Conservation (phyloP, 2,113 vertebrate genomes). For the Formicarius rufipectus region DNA sequence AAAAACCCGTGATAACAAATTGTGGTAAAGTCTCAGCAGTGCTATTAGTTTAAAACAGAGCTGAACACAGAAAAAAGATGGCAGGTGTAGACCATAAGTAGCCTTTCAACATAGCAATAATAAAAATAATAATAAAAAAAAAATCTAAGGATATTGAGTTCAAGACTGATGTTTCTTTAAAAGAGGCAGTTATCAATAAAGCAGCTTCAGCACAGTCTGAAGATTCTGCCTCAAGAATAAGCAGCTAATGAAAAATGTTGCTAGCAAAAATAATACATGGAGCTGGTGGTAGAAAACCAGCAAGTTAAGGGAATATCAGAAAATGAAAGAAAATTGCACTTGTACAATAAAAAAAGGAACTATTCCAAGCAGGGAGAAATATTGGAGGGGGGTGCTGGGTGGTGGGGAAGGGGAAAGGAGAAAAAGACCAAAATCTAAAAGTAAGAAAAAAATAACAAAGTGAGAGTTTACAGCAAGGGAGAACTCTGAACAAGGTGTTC, state of each 20-base stretch:
- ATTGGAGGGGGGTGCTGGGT: neutral
- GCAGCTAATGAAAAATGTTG: neutral
- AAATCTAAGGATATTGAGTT: neutral
- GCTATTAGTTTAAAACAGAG: neutral
- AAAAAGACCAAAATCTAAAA: neutral
- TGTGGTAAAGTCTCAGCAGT: neutral
- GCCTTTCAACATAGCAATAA: neutral
- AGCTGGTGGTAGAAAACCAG: neutral
- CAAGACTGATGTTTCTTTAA: neutral
- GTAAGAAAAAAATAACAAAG: neutral
- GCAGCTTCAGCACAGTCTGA: neutral
- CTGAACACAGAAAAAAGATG: neutral
- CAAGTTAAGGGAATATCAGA: neutral
- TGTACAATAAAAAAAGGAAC: neutral
- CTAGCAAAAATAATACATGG: neutral
- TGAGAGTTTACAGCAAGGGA: neutral
- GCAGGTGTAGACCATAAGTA: neutral
- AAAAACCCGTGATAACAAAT: neutral
- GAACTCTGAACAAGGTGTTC: neutral
- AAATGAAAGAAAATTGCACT: neutral
- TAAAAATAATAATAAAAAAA: neutral
- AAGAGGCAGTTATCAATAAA: neutral
- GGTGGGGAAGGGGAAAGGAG: too few species aligned
- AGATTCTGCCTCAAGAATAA: neutral
- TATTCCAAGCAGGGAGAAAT: neutral